Evolutionary conservation across 92 coral and sea anemone genomes (phyloP), one percentile per base, ranked within the genome.

Genomic region (Heliopora coerulea): DNA sequence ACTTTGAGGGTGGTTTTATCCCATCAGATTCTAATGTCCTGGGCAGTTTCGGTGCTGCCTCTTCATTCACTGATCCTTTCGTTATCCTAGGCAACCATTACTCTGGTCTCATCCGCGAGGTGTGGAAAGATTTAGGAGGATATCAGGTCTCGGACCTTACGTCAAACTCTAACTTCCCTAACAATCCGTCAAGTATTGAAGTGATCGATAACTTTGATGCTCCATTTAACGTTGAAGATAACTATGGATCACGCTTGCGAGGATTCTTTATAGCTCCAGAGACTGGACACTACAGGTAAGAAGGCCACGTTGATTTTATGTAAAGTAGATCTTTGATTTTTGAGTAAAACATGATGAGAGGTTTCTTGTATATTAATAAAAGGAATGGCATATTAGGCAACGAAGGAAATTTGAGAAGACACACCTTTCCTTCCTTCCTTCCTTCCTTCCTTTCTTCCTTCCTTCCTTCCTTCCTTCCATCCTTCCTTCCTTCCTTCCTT

Each of bases 141-240:
- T 93, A 93, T 72, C 88, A 86, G 83, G 91, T 93, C 30, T 74
- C 80, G 30, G 98, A 90, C 68, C 88, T 93, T 27, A 93, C 98
- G 24, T 93, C 98, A 37, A 93, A 90, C 78, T 87, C 92, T 29
- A 91, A 93, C 89, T 93, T 93, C 78, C 98, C 98, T 27, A 93
- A 93, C 82, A 93, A 86, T 56, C 98, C 98, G 17, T 93, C 98
- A 1, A 93, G 96, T 63, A 80, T 93, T 14, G 98, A 93, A 73
- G 96, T 93, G 40, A 86, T 93, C 73, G 98, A 93, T 85, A 93
- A 93, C 83, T 93, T 93, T 82, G 98, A 93, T 34, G 98, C 98
- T 1, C 98, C 98, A 12, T 90, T 80, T 67, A 93, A 93, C 70
- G 96, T 93, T 8, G 98, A 81, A 54, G 96, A 93, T 72, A 93